Evolutionary conservation across 2,797 vertebrate species (phyloP), one percentile per base, ranked within the genome.

Genomic region (Parotocinclus haroldoi): DNA sequence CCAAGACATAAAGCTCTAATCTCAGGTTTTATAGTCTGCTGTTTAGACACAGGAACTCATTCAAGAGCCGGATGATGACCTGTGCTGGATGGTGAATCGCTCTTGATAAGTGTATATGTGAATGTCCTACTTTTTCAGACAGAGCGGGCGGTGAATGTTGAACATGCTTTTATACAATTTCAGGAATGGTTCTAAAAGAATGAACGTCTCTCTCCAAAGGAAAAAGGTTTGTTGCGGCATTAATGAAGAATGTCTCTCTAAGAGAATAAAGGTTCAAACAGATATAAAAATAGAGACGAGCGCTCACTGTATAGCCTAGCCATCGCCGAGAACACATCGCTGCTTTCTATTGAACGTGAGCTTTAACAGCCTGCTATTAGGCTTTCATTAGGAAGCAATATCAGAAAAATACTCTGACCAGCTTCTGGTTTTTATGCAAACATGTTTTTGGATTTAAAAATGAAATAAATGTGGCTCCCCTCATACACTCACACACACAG

Each of bases 321-420:
- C 11, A 40, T 51, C 36, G 51, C 58, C 39, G 17, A 64, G 48
- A 18, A 14, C 27, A 37, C n/a, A 40, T 48, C 38, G 46, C n/a
- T 52, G 52, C 46, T 51, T 63, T 14, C 51, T 58, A 45, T 53
- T 11, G 45, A 45, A 52, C 54, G 49, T 4, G 14, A 13, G 17
- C 60, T 60, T 75, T 73, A 75, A 73, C 55, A 62, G 63, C 55
- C 53, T 36, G 68, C 69, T 53, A 46, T 75, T 73, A 73, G 59
- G 51, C 65, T 68, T 68, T 63, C 36, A 56, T 57, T 68, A 59
- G 58, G 58, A 37, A 38, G 50, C 40, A 68, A 52, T 49, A 38
- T 39, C 37, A 66, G 54, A 60, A 71, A 79, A 74, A 70, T 65
- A 62, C 59, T 42, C 45, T 58, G 60, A 60, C 58, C 69, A 56